A percentile compares a stretch with the other conserved stretches of the same genome.
These are phyloP conservation scores for Parnassius orleans DNA, from an alignment of 2,888 invertebrate species.

Conservation along the genomic window DNA sequence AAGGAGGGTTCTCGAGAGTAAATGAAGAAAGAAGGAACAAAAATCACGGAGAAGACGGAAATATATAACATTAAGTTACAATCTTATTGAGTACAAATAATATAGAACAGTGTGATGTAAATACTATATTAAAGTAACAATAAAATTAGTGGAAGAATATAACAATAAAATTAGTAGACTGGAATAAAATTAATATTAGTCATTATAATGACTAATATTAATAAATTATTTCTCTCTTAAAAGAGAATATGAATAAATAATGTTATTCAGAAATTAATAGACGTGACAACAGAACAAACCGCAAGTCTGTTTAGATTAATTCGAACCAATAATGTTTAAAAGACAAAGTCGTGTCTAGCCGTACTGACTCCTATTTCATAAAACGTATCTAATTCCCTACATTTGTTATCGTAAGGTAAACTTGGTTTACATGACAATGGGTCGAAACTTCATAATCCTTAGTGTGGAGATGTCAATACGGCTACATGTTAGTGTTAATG, in stretches of 20 bases:
- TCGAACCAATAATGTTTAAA: slow-evolving; percentile 10
- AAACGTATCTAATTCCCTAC: slow-evolving; percentile 7
- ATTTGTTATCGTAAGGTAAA: slow-evolving; percentile 15
- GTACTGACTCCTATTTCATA: slow-evolving; percentile 5
- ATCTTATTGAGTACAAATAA: background rate
- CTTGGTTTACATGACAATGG: slow-evolving; percentile 17
- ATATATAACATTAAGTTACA: background rate
- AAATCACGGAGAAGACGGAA: too few species aligned
- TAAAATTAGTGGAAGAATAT: too few species aligned
- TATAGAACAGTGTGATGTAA: background rate
- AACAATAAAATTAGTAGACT: too few species aligned
- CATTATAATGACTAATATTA: too few species aligned
- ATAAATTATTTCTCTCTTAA: slow-evolving; percentile 8
- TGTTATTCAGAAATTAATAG: slow-evolving; percentile 15
- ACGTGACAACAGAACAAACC: slow-evolving; percentile 18
- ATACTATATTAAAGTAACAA: too few species aligned
- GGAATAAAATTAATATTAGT: too few species aligned
- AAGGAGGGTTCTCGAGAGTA: too few species aligned
- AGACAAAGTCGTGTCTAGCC: slow-evolving; percentile 8
- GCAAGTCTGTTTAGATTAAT: slow-evolving; percentile 13
- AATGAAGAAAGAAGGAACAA: too few species aligned
- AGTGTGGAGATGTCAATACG: slow-evolving; percentile 7
- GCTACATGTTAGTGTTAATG: background rate
- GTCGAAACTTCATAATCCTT: background rate
- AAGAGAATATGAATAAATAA: slow-evolving; percentile 8